Conservation (phyloP, 2,113 vertebrate species). For the Pygoscelis adeliae region DNA sequence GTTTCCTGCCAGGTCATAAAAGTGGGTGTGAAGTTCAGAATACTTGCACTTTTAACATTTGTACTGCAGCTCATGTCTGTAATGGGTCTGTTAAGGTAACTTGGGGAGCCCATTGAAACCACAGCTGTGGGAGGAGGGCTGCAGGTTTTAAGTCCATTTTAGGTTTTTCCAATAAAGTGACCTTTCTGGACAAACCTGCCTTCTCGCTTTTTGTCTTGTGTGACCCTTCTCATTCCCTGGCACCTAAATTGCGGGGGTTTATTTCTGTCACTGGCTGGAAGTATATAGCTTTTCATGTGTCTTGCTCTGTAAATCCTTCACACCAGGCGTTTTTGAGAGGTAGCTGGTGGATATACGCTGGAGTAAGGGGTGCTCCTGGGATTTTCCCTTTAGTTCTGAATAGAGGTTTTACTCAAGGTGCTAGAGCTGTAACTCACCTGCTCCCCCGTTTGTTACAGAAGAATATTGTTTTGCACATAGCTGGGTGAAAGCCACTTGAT, state of each 20-base stretch:
- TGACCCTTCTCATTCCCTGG: not conserved
- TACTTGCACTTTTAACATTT: slow-evolving; percentile 54
- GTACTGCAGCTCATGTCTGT: slow-evolving; percentile 48
- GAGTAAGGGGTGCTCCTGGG: not conserved
- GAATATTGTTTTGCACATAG: not conserved
- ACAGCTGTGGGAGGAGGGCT: slow-evolving; percentile 70
- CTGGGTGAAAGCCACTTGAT: rapidly evolving
- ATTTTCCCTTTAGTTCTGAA: not conserved
- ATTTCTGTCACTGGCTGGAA: not conserved
- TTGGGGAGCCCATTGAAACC: slow-evolving; percentile 72
- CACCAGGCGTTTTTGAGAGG: not conserved
- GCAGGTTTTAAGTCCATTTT: slow-evolving; percentile 21
- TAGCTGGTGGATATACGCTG: too few species aligned
- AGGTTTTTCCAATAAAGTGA: slow-evolving; percentile 75
- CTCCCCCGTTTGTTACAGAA: too few species aligned
- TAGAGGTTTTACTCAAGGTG: too few species aligned
- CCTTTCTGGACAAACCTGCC: slow-evolving; percentile 57
- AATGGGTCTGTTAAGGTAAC: not conserved
- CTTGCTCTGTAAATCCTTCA: not conserved
- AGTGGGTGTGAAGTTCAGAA: slow-evolving; percentile 52
- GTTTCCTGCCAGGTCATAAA: slow-evolving; percentile 48
- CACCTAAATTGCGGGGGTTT: too few species aligned
- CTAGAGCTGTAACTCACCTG: not conserved
- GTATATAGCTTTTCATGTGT: rapidly evolving
- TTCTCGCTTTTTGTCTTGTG: not conserved